Base-by-base conservation (phyloP, 2,888 invertebrate genomes). In the Eupithecia pulchellata region DNA sequence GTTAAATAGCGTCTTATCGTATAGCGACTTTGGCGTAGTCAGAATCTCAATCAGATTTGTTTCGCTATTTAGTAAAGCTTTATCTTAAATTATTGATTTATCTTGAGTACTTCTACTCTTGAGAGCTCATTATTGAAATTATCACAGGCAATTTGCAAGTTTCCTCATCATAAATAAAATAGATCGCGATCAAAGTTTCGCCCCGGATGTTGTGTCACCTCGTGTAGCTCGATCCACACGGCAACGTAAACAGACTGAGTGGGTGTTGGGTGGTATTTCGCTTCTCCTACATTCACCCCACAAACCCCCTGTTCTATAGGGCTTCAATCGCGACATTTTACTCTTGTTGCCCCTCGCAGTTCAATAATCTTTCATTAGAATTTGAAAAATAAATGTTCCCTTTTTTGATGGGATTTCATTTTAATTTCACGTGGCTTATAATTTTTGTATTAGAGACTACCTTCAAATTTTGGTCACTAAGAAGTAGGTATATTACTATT, bases 241-340 rank as follows among this genome's bases (percentile, higher is more conserved):
- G 87, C 84, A 87, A 88, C 82, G 88, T 89, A 89, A 90, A 91
- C 88, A 90, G 84, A 78, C 80, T 82, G 81, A 80, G 82, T 81
- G 78, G 78, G 84, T 60, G 84, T 79, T 80, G 78, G 78, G 84
- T 58, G 84, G 79, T 67, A 69, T 76, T 71, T 74, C 75, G 60
- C 75, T 73, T 72, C 77, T 69, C 78, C 63, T 64, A 39, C 61
- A 17, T 65, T 66, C 65, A 13, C 69, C 69, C 60, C 61, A 17
- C 58, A 73, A 76, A 70, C 77, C 76, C 77, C 75, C 73, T 67
- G 69, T 80, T 74, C 71, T 75, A 74, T 69, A 76, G 79, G 82
- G 82, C 84, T 85, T 89, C 85, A 88, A 90, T 90, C 87, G 89
- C 89, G 89, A 90, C 89, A 89, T 91, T 92, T 91, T 89, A 89